Evolutionary conservation across 2,113 vertebrate genomes (phyloP).

Genomic region (Oryzias javanicus): DNA sequence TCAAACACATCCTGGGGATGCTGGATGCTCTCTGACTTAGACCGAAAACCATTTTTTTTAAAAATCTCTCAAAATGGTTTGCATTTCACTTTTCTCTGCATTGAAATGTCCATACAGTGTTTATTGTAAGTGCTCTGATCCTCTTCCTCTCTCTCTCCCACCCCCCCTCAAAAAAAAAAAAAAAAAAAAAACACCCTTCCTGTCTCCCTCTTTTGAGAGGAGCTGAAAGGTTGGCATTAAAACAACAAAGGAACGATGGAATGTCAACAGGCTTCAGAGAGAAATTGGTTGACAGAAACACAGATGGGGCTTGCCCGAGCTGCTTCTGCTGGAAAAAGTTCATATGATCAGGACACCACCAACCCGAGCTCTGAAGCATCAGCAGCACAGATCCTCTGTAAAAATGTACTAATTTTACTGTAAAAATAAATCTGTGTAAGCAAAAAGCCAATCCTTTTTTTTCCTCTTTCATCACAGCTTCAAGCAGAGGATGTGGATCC

Average conservation of each 20-base stretch:
- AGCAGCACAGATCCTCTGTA: conserved; percentile 24
- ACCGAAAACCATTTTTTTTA: neutral
- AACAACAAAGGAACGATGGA: conserved; percentile 79
- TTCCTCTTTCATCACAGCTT: conserved; percentile 30
- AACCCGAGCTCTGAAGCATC: conserved; percentile 15
- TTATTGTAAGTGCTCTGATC: conserved; percentile 56
- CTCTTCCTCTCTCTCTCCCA: conserved; percentile 22
- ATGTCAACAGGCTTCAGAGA: conserved; percentile 78
- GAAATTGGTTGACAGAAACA: conserved; percentile 52
- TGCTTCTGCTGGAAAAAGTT: conserved; percentile 52
- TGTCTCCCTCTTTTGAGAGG: conserved; percentile 69
- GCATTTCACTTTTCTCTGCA: conserved; percentile 17
- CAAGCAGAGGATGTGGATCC: conserved; percentile 20
- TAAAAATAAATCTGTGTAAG: conserved; percentile 10
- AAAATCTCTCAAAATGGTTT: conserved; percentile 11
- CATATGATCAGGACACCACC: conserved; percentile 17
- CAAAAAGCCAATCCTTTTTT: conserved; percentile 5
- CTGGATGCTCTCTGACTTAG: conserved; percentile 66
- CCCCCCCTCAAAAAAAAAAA: neutral
- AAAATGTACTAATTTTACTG: neutral
- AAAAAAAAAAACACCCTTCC: conserved; percentile 33
- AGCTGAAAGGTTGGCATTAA: conserved; percentile 77
- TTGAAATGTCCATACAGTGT: conserved; percentile 26
- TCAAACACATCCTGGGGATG: conserved; percentile 74
- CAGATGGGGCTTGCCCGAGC: conserved; percentile 39